These are phyloP conservation scores for Saturnia pavonia DNA, from an alignment of 2,888 invertebrate species.

Conservation along the genomic window DNA sequence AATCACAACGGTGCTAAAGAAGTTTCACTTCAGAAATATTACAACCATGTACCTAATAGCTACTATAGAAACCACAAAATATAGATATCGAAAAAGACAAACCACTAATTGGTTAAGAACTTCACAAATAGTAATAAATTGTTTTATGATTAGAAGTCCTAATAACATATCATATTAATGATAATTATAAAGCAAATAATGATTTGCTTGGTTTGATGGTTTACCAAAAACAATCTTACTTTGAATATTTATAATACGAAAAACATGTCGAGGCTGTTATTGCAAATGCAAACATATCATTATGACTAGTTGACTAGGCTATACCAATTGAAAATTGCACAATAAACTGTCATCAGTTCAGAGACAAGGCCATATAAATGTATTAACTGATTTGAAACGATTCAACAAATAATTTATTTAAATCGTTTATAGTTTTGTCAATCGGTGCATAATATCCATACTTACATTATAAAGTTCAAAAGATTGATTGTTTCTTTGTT, in stretches of 20 bases:
- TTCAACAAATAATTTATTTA: not conserved
- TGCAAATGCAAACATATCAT: slow-evolving; percentile 14
- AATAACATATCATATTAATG: not conserved
- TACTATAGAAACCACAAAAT: not conserved
- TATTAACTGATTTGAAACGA: not conserved
- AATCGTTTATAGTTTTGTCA: too few relatives aligned
- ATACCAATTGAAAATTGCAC: not conserved
- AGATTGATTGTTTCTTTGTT: too few relatives aligned
- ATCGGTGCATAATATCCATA: too few relatives aligned
- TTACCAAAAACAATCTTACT: not conserved
- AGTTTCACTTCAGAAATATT: too few relatives aligned
- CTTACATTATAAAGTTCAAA: too few relatives aligned
- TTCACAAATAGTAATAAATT: not conserved
- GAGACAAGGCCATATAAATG: not conserved
- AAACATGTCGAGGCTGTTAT: not conserved
- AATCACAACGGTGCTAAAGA: too few relatives aligned
- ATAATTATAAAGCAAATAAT: not conserved
- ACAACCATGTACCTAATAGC: not conserved
- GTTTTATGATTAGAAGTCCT: not conserved
- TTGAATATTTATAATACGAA: not conserved
- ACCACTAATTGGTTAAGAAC: not conserved
- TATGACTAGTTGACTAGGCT: slow-evolving; percentile 9
- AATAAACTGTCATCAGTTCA: not conserved
- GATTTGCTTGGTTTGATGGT: not conserved
- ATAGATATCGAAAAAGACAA: not conserved